Conservation (phyloP, 2,888 invertebrate species). For the Spatulosminthurus flaviceps region DNA sequence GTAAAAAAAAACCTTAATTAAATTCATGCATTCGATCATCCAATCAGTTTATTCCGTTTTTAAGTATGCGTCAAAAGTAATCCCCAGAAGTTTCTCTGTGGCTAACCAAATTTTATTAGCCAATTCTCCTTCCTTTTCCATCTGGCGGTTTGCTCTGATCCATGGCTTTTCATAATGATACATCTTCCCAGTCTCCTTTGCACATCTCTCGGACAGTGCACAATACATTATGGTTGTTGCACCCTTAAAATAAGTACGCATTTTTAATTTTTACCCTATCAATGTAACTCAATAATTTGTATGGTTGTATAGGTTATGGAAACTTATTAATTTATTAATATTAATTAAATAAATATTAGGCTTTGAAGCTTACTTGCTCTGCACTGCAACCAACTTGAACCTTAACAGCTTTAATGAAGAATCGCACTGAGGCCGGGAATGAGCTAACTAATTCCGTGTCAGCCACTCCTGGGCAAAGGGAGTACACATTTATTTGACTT, state of each 20-base stretch:
- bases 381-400: not conserved
- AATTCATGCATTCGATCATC: too few species aligned
- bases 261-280: too few species aligned
- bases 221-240: slow-evolving; percentile 83
- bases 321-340: too few species aligned
- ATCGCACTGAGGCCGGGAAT: not conserved
- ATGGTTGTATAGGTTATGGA: too few species aligned
- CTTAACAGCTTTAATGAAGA: not conserved
- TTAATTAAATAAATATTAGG: too few species aligned
- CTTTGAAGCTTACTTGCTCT: not conserved
- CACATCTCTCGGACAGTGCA: slow-evolving; percentile 76
- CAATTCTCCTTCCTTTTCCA: slow-evolving; percentile 69
- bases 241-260: slow-evolving; percentile 72
- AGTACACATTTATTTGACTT: slow-evolving; percentile 73
- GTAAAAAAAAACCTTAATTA: too few species aligned
- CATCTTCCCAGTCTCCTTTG: slow-evolving; percentile 76
- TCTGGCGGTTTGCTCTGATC: slow-evolving; percentile 47
- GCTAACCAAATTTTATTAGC: slow-evolving; percentile 76
- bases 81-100: slow-evolving; percentile 78
- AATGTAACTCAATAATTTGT: too few species aligned
- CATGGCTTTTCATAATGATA: slow-evolving; percentile 71
- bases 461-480: slow-evolving; percentile 80
- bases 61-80: slow-evolving; percentile 66
- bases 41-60: not conserved
- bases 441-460: slow-evolving; percentile 35